A percentile compares a stretch with the other conserved stretches of the same genome.
phyloP scores from a whole-genome alignment of 2,113 vertebrate genomes.

The Ploceus nigricollis region DNA sequence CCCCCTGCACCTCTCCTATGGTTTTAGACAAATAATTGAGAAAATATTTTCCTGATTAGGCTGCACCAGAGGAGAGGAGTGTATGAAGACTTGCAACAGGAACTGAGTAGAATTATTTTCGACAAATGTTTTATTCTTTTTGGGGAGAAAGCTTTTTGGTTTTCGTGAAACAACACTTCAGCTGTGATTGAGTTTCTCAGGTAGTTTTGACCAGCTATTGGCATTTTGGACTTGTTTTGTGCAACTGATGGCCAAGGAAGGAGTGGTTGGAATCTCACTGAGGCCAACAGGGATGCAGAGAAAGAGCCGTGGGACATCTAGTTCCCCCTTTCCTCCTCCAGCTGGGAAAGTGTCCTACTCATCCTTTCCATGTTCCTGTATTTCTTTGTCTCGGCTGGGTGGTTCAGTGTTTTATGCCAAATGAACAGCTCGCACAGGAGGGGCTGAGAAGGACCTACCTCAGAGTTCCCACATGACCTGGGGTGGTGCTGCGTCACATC shows the following conservation, averaged over 20 bases:
- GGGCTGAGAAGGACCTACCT: not conserved
- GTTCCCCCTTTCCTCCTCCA: not conserved
- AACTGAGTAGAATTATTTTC: not conserved
- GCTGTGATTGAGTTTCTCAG: not conserved
- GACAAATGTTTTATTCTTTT: not conserved
- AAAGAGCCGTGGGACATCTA: not conserved
- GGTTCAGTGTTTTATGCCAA: not conserved
- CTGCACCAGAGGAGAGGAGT: not conserved
- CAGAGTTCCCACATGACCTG: not conserved
- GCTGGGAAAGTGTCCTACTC: not conserved
- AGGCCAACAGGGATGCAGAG: not conserved
- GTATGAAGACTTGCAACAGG: not conserved
- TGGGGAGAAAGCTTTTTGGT: not conserved
- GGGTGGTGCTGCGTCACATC: not conserved
- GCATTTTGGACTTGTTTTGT: not conserved
- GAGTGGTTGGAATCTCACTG: accelerated
- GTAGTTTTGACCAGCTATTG: not conserved
- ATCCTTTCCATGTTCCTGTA: not conserved
- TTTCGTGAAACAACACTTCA: not conserved
- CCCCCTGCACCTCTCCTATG: not conserved
- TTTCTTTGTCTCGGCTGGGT: not conserved
- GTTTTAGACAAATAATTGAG: not conserved
- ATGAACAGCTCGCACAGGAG: slow-evolving; percentile 25
- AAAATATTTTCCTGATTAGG: not conserved
- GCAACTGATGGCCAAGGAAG: not conserved